Evolutionary conservation across 2,888 invertebrate genomes (phyloP).

Genomic region (Flexamia atlantica): DNA sequence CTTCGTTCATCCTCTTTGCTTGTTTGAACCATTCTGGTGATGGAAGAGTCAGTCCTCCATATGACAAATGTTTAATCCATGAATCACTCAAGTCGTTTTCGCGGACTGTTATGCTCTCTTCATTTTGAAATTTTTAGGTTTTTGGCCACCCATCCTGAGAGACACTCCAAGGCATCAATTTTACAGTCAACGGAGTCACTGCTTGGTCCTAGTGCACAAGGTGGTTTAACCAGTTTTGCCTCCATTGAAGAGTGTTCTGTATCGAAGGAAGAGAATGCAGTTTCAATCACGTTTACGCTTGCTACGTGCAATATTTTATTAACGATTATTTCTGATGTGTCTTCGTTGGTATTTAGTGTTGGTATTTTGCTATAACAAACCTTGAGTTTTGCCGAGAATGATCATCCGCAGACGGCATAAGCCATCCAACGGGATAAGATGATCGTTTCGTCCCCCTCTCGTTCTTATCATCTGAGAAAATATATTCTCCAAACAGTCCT

Average conservation of each 20-base stretch:
- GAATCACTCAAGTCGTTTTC: neutral
- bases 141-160: slow-evolving; percentile 40
- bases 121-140: slow-evolving; percentile 36
- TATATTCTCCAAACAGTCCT: slow-evolving; percentile 47
- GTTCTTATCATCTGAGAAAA: slow-evolving; percentile 66
- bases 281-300: neutral
- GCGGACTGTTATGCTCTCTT: neutral
- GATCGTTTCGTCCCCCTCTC: slow-evolving; percentile 68
- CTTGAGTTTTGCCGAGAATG: slow-evolving; percentile 67
- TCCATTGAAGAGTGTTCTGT: neutral
- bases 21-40: slow-evolving; percentile 34
- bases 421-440: slow-evolving; percentile 68
- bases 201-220: neutral
- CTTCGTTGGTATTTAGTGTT: slow-evolving; percentile 40
- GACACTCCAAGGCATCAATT: neutral
- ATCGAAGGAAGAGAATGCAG: neutral
- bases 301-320: slow-evolving; percentile 45
- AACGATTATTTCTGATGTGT: slow-evolving; percentile 30
- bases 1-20: neutral
- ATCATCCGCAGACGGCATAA: slow-evolving; percentile 67
- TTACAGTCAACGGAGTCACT: neutral
- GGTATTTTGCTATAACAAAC: slow-evolving; percentile 21
- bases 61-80: slow-evolving; percentile 45
- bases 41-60: slow-evolving; percentile 31
- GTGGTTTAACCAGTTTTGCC: neutral